phyloP scores from a whole-genome alignment of 2,113 vertebrate genomes.

The Dissostichus mawsoni region DNA sequence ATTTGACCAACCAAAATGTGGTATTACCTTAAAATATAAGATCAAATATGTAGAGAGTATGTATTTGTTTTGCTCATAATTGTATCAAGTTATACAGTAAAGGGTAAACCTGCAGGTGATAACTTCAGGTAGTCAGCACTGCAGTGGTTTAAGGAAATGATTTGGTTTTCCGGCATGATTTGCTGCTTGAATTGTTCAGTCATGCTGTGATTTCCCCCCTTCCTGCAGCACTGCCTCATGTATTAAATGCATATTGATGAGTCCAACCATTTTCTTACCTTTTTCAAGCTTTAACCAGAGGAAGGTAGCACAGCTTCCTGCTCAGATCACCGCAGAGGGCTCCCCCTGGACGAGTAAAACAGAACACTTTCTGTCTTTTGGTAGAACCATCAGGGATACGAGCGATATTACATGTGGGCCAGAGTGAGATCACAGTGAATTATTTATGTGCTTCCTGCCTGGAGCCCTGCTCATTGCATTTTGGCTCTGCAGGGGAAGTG shows the following conservation, averaged over 20 bases:
- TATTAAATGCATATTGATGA: conserved; percentile 32
- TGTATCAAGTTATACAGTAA: not conserved
- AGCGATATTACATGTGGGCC: conserved; percentile 68
- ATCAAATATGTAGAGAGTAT: not conserved
- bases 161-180: conserved; percentile 29
- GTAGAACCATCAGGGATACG: conserved; percentile 52
- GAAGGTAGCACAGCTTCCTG: conserved; percentile 28
- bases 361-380: conserved; percentile 42
- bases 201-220: conserved; percentile 1
- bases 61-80: no score
- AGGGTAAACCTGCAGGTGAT: not conserved
- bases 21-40: not conserved
- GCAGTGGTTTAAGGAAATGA: conserved; percentile 4
- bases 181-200: conserved; percentile 45
- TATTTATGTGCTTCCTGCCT: conserved; percentile 62
- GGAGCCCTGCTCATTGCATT: conserved; percentile 33
- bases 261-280: conserved; percentile 30
- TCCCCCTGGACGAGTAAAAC: conserved; percentile 33
- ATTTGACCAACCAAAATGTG: not conserved
- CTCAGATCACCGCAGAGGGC: not conserved
- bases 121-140: not conserved
- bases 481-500: conserved; percentile 15
- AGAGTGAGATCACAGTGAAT: conserved; percentile 67
- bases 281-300: conserved; percentile 17
- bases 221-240: conserved; percentile 5